These are phyloP conservation scores for Eueremaeus valkanovi DNA, from an alignment of 2,888 invertebrate species.

Conservation along the genomic window DNA sequence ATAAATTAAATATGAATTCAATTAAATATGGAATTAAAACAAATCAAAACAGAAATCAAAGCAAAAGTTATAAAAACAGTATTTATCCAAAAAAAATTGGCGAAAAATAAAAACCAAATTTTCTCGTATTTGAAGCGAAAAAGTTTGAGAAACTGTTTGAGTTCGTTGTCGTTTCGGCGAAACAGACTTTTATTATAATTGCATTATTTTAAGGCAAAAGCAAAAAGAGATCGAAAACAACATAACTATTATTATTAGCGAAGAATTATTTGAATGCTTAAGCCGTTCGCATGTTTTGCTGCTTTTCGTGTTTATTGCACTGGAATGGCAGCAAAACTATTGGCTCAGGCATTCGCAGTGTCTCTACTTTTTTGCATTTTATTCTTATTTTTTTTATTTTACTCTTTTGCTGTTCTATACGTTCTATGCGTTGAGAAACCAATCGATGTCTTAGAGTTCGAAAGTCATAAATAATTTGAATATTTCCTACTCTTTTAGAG, in stretches of 20 bases:
- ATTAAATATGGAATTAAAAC: no score
- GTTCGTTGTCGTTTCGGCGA: constrained; percentile 9
- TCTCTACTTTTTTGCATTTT: not conserved
- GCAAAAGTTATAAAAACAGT: no score
- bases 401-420: not conserved
- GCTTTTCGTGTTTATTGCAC: not conserved
- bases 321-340: not conserved
- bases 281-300: constrained; percentile 8
- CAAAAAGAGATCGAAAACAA: constrained; percentile 2
- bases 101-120: not conserved
- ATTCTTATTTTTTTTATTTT: not conserved
- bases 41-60: no score
- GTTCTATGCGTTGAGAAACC: not conserved
- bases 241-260: constrained; percentile 19
- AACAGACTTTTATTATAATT: not conserved
- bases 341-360: not conserved
- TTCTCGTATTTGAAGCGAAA: not conserved
- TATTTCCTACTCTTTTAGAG: constrained; percentile 10
- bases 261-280: constrained; percentile 14
- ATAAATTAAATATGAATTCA: no score
- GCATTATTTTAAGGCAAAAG: not conserved
- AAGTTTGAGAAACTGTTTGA: not conserved
- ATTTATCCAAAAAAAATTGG: no score
- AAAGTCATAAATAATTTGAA: constrained; percentile 25
- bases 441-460: constrained; percentile 27